phyloP scores from a whole-genome alignment of 1,140 invertebrate genomes.

The Ptiloglossa arizonensis region DNA sequence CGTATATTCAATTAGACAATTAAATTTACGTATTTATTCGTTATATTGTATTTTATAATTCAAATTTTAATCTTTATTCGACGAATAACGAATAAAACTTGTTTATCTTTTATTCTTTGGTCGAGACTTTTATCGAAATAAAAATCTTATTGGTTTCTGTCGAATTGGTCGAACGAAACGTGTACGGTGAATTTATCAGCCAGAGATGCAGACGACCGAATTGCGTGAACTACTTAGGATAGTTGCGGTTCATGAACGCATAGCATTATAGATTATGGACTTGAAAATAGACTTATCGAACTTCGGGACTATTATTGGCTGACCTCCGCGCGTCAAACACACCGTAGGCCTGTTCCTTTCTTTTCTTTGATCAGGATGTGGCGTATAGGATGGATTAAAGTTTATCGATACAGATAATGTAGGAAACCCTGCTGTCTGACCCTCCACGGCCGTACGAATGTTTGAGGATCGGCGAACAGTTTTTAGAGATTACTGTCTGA shows the following conservation, averaged over 20 bases:
- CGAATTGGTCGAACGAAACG: no score
- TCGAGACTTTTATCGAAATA: no score
- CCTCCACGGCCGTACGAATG: not conserved
- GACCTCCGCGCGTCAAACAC: not conserved
- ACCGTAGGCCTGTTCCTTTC: not conserved
- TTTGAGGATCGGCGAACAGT: constrained; percentile 14
- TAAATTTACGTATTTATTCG: no score
- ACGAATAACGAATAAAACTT: no score
- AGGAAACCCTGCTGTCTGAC: constrained; percentile 1
- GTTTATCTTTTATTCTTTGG: no score
- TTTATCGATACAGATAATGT: constrained; percentile 32
- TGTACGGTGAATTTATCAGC: no score
- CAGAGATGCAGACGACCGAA: no score
- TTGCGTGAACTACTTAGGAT: not conserved
- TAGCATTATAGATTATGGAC: not conserved
- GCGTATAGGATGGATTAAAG: constrained; percentile 27
- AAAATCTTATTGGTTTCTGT: no score
- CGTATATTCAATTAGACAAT: no score
- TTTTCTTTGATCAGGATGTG: not conserved
- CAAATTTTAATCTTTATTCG: no score
- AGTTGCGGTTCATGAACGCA: no score
- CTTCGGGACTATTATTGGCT: not conserved
- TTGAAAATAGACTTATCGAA: not conserved
- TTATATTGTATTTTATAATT: no score
- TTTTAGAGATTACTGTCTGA: not conserved